phyloP scores from a whole-genome alignment of 2,888 invertebrate species.

The Melipona beecheii region DNA sequence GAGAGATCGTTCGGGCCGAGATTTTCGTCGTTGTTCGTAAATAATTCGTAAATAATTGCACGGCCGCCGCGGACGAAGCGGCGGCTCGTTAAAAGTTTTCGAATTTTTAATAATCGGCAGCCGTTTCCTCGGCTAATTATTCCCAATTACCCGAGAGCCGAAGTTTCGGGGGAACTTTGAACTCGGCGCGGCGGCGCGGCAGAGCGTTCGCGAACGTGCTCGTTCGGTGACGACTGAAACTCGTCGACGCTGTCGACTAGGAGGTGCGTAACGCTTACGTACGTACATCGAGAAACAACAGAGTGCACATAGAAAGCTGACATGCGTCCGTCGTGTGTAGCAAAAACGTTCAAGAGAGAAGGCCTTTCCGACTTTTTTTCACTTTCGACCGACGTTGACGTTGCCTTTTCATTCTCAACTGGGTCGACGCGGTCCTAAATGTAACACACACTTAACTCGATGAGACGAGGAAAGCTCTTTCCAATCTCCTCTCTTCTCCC shows the following conservation, averaged over 20 bases:
- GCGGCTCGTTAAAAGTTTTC: conserved; percentile 7
- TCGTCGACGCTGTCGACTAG: conserved; percentile 22
- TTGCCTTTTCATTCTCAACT: conserved; percentile 2
- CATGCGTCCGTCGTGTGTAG: conserved; percentile 51
- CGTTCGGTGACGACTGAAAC: conserved; percentile 5
- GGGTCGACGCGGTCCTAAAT: conserved; percentile 35
- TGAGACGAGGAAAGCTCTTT: conserved; percentile 11
- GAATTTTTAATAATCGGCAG: conserved; percentile 22
- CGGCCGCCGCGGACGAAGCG: background rate
- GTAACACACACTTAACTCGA: background rate
- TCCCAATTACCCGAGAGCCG: background rate
- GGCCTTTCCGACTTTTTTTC: conserved; percentile 53
- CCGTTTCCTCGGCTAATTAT: background rate
- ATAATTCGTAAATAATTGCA: conserved; percentile 6
- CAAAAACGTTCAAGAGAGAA: conserved; percentile 44
- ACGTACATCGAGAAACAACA: conserved; percentile 44
- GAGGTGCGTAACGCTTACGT: conserved; percentile 24
- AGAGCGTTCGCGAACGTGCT: conserved; percentile 8
- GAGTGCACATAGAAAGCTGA: conserved; percentile 56
- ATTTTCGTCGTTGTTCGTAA: conserved; percentile 9
- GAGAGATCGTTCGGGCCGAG: background rate
- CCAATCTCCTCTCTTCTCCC: background rate
- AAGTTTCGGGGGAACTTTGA: conserved; percentile 8
- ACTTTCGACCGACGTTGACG: conserved; percentile 25
- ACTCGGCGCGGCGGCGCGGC: background rate